These are phyloP conservation scores for Drosophila putrida DNA, from an alignment of 2,888 invertebrate genomes.

Conservation along the genomic window DNA sequence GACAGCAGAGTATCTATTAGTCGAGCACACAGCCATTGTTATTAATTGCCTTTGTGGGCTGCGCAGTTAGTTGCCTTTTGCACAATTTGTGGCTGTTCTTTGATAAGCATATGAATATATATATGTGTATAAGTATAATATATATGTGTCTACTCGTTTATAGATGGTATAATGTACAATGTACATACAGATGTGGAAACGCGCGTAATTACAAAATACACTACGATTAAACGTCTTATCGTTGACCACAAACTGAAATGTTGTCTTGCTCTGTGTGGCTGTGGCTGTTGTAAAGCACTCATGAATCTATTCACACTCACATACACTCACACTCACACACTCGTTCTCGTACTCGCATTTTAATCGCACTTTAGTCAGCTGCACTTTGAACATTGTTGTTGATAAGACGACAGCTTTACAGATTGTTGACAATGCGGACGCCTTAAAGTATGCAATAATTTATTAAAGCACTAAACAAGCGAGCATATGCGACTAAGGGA, in stretches of 20 bases:
- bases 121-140: conserved; percentile 5
- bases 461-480: not conserved
- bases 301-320: conserved; percentile 13
- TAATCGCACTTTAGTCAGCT: conserved; percentile 45
- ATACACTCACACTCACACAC: conserved; percentile 1
- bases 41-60: conserved; percentile 33
- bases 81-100: conserved; percentile 40
- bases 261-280: conserved; percentile 35
- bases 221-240: conserved; percentile 49
- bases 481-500: not conserved
- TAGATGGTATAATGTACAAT: not conserved
- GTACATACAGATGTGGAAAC: conserved; percentile 11
- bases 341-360: conserved; percentile 18
- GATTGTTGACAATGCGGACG: conserved; percentile 17
- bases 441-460: conserved; percentile 48
- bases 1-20: conserved; percentile 1
- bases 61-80: conserved; percentile 51
- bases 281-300: conserved; percentile 29
- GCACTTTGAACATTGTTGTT: conserved; percentile 47
- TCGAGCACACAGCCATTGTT: not conserved
- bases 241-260: conserved; percentile 29
- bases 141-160: not conserved
- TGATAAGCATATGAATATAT: conserved; percentile 35
- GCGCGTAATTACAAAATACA: conserved; percentile 55
- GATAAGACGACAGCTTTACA: conserved; percentile 39